phyloP scores from a whole-genome alignment of 2,888 invertebrate genomes.

The Antheraea assamensis region DNA sequence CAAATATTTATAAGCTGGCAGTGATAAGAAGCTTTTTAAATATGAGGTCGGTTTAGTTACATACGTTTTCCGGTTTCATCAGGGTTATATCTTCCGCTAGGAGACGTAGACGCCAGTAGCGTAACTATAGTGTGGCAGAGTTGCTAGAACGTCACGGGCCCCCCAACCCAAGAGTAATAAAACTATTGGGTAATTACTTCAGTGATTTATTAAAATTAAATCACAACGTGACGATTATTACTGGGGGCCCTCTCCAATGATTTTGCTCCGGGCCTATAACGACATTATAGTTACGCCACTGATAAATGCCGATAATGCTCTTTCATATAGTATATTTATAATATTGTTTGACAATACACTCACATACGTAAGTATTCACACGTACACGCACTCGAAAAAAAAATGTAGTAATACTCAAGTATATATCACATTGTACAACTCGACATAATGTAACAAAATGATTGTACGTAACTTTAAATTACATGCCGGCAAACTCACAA shows the following conservation, averaged over 20 bases:
- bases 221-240: no score
- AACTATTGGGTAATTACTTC: no score
- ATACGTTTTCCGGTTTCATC: not conserved
- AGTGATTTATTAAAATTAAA: no score
- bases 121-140: no score
- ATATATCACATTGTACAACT: constrained; percentile 60
- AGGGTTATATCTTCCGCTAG: not conserved
- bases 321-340: not conserved
- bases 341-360: not conserved
- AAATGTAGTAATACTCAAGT: constrained; percentile 41
- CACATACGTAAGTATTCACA: not conserved
- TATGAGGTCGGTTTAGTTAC: not conserved
- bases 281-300: no score
- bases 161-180: no score
- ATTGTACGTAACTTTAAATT: constrained; percentile 17
- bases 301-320: not conserved
- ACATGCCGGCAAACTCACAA: not conserved
- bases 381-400: constrained; percentile 22
- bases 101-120: not conserved
- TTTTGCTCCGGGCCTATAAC: no score
- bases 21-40: not conserved
- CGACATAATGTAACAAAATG: constrained; percentile 30
- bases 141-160: no score
- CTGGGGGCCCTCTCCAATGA: no score
- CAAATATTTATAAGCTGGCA: constrained; percentile 1